phyloP scores from a whole-genome alignment of 2,113 vertebrate genomes.

The Campylorhamphus procurvoides region DNA sequence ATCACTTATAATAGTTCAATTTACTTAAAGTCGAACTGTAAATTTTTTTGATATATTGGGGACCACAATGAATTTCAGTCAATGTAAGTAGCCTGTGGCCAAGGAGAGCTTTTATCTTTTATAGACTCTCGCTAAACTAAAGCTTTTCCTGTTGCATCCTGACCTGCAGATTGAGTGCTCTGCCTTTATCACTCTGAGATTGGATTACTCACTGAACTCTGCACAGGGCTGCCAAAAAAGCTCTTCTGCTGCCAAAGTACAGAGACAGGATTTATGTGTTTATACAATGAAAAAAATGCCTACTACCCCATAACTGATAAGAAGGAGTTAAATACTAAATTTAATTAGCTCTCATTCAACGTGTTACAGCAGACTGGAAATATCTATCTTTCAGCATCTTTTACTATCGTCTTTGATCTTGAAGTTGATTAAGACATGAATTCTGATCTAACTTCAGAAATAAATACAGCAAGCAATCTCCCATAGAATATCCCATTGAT shows the following conservation, averaged over 20 bases:
- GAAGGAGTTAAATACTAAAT: not conserved
- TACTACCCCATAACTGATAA: not conserved
- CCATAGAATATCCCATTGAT: not conserved
- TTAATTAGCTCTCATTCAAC: not conserved
- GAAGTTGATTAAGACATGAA: not conserved
- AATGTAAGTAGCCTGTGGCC: not conserved
- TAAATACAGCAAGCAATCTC: not conserved
- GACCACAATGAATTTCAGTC: not conserved
- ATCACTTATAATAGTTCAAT: not conserved
- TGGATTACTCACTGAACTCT: not conserved
- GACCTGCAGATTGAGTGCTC: not conserved
- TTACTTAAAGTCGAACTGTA: not conserved
- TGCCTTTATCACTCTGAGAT: not conserved
- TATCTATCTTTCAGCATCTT: not conserved
- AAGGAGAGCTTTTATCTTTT: slow-evolving; percentile 10
- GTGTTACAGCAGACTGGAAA: not conserved
- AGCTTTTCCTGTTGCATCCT: not conserved
- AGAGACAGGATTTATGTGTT: not conserved
- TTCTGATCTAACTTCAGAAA: not conserved
- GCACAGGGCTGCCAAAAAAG: not conserved
- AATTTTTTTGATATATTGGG: not conserved
- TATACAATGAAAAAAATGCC: not conserved
- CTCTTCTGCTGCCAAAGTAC: not conserved
- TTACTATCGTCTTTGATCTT: not conserved
- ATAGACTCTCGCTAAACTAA: not conserved